Percentiles rank a stretch among this genome's conserved stretches.
Conservation (phyloP, 2,797 vertebrate genomes). For the Danio tinwini region DNA sequence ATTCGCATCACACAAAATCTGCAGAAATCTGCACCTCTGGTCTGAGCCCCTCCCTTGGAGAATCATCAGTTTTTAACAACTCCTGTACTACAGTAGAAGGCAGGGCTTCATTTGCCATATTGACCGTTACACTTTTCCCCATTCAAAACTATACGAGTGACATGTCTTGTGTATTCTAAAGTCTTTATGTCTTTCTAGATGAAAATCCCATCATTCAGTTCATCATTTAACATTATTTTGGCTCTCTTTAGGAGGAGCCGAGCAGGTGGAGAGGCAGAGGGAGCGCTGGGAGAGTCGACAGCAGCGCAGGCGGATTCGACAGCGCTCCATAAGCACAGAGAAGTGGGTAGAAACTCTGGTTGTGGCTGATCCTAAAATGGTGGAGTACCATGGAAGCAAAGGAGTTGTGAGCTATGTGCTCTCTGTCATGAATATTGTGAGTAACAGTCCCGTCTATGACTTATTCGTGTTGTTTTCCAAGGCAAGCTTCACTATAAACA, state of each 20-base stretch:
- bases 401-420: constrained; percentile 90
- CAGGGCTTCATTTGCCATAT: too few species aligned
- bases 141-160: too few species aligned
- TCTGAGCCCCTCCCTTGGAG: too few species aligned
- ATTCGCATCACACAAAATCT: too few species aligned
- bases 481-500: too few species aligned
- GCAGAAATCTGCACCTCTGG: too few species aligned
- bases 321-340: constrained; percentile 91
- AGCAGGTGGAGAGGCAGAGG: constrained; percentile 73
- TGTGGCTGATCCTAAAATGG: constrained; percentile 95
- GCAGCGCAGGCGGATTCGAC: constrained; percentile 73
- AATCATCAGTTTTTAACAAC: too few species aligned
- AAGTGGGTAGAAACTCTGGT: constrained; percentile 98
- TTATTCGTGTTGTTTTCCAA: neutral
- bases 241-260: constrained; percentile 53
- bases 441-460: constrained; percentile 60
- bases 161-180: too few species aligned
- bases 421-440: constrained; percentile 97
- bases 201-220: neutral
- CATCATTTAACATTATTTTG: neutral
- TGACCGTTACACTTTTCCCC: too few species aligned
- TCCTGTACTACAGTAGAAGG: too few species aligned
- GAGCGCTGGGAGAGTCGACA: constrained; percentile 84
- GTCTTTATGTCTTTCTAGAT: neutral
- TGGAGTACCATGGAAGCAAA: constrained; percentile 88